Conservation (phyloP, 2,888 invertebrate genomes). For the Drosophila formosana region DNA sequence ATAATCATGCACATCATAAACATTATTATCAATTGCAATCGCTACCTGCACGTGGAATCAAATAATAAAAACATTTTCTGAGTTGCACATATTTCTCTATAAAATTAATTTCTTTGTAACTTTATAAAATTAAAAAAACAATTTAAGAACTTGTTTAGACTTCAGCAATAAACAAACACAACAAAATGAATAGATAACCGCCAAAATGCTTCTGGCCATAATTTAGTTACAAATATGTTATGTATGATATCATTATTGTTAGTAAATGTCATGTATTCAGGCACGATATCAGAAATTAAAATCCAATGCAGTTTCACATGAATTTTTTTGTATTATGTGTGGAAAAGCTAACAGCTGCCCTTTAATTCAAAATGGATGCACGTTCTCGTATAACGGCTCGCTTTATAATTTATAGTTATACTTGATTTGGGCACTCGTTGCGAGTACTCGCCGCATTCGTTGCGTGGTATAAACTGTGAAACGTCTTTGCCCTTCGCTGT, state of each 20-base stretch:
- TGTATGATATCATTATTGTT: constrained; percentile 22
- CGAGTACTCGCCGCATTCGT: too few relatives aligned
- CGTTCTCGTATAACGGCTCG: too few relatives aligned
- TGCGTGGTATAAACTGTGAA: too few relatives aligned
- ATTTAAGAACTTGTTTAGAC: constrained; percentile 31
- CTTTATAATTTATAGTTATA: too few relatives aligned
- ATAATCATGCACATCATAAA: constrained; percentile 54
- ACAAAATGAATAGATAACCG: constrained; percentile 18
- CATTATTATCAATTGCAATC: constrained; percentile 72
- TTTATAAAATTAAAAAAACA: constrained; percentile 35
- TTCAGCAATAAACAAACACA: constrained; percentile 19
- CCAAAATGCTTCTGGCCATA: constrained; percentile 35
- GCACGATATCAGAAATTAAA: constrained; percentile 53
- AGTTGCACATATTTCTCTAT: constrained; percentile 32
- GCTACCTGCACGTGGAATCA: constrained; percentile 48
- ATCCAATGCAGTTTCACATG: constrained; percentile 18
- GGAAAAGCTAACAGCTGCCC: too few relatives aligned
- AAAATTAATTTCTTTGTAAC: constrained; percentile 16
- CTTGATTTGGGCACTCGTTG: too few relatives aligned
- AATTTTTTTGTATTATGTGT: constrained; percentile 28
- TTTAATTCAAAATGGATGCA: too few relatives aligned
- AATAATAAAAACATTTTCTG: constrained; percentile 25
- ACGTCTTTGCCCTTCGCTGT: too few relatives aligned
- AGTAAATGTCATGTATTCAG: constrained; percentile 53
- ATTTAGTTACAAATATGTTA: constrained; percentile 14